Base-by-base conservation (phyloP, 2,797 vertebrate species). In the Chelon auratus region DNA sequence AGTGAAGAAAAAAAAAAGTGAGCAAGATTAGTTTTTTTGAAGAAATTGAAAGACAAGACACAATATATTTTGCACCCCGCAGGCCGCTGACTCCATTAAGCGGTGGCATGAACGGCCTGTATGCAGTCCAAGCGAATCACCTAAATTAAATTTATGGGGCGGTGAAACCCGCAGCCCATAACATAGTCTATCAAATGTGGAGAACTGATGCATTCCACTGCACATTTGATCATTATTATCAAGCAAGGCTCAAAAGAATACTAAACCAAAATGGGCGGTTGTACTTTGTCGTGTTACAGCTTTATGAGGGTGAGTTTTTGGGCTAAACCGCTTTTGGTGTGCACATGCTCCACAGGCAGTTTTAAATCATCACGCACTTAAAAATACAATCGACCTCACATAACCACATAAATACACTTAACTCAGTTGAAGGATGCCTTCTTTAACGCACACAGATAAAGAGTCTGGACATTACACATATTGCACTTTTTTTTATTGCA, bases 51-150 rank as follows among this genome's bases (percentile, higher is more conserved):
- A 57, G 43, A 4, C 2, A 6, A 62, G 26, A 64, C 39, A 37
- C 15, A 53, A 17, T 14, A 26, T 53, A 26, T 26, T 56, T 54
- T 68, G 18, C 39, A 68, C 69, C 54, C 63, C 64, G 61, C 53
- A 56, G 64, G 52, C 66, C 20, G 30, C 54, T 68, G 61, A 81
- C 68, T 79, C 65, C 58, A 61, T 66, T 59, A 75, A 68, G 64
- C 53, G 68, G 59, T 24, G 55, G 65, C 60, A 54, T 61, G 55
- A 75, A 64, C 2, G 68, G 45, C 59, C 52, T 63, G 39, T 12
- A 70, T 73, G 53, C 72, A 55, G 70, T 74, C 65, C 0, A 8
- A 61, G 76, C 75, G 83, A 88, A 87, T 84, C 67, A 64, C 57
- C 68, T 54, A 54, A 67, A 54, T 77, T 77, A 58, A 70, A 85